These are phyloP conservation scores for Typhlichthys subterraneus DNA, from an alignment of 2,797 vertebrate species.

Conservation along the genomic window DNA sequence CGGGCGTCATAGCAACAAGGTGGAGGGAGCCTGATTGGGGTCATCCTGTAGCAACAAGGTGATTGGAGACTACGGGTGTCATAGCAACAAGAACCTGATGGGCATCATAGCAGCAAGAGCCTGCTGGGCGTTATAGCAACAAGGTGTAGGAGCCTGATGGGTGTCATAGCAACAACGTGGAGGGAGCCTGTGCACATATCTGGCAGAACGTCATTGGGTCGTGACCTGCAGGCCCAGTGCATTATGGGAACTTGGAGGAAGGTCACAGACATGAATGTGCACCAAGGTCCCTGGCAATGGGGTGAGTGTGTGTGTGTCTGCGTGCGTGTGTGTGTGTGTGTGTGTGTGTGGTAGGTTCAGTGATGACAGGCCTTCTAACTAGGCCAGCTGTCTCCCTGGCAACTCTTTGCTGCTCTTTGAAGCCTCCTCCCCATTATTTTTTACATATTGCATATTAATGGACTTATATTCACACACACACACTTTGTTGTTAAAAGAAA, in stretches of 20 bases:
- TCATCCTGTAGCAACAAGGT: too few species aligned
- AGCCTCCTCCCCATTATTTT: conserved; percentile 51
- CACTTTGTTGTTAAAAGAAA: background rate
- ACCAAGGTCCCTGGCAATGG: too few species aligned
- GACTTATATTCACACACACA: conserved; percentile 12
- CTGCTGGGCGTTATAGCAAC: too few species aligned
- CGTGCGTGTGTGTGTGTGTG: conserved; percentile 4
- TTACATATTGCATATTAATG: conserved; percentile 57
- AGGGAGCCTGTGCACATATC: conserved; percentile 27
- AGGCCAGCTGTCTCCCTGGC: conserved; percentile 71
- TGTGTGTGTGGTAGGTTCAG: conserved; percentile 44
- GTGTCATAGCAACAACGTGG: background rate
- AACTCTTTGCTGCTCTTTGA: conserved; percentile 68
- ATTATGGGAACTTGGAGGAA: conserved; percentile 36
- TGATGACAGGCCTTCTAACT: conserved; percentile 61
- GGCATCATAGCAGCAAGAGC: too few species aligned
- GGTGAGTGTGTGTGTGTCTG: background rate
- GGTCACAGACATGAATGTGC: conserved; percentile 6
- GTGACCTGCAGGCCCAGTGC: conserved; percentile 38
- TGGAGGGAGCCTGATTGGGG: too few species aligned
- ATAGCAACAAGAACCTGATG: too few species aligned
- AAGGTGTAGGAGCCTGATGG: too few species aligned
- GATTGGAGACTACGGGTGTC: too few species aligned
- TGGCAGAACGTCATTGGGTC: conserved; percentile 49
- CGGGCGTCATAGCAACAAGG: too few species aligned